Percentiles rank a stretch among this genome's conserved stretches.
These are phyloP conservation scores for Parnassius apollo DNA, from an alignment of 2,888 invertebrate species.

Conservation along the genomic window DNA sequence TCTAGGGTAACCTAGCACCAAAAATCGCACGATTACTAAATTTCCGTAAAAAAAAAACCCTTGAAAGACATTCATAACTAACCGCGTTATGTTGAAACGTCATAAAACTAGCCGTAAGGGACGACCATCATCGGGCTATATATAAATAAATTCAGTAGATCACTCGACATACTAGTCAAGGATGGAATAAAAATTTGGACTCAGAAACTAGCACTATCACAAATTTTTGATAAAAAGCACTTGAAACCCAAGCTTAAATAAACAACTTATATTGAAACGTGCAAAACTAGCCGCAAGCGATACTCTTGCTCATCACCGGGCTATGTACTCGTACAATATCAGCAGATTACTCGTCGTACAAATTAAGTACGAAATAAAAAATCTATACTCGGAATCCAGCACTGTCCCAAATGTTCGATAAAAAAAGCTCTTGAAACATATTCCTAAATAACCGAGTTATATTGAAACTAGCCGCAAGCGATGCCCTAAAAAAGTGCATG, in stretches of 20 bases:
- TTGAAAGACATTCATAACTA: conserved; percentile 22
- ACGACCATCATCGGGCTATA: conserved; percentile 36
- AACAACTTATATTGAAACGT: too few relatives aligned
- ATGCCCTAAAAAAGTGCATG: conserved; percentile 72
- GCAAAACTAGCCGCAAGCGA: too few relatives aligned
- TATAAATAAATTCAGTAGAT: too few relatives aligned
- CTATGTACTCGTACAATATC: neutral
- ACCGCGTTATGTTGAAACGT: conserved; percentile 43
- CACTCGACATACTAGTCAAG: too few relatives aligned
- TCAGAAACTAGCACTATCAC: too few relatives aligned
- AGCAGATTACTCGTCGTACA: neutral
- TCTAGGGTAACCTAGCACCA: too few relatives aligned
- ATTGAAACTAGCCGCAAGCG: conserved; percentile 50
- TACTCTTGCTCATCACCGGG: neutral
- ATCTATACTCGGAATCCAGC: too few relatives aligned
- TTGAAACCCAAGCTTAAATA: too few relatives aligned
- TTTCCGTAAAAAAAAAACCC: neutral
- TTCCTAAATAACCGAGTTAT: conserved; percentile 35
- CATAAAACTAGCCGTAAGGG: conserved; percentile 51
- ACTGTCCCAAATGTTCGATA: neutral
- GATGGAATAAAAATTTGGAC: too few relatives aligned
- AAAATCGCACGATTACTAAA: neutral
- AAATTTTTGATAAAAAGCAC: too few relatives aligned
- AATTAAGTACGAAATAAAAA: too few relatives aligned
- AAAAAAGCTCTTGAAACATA: conserved; percentile 6